A percentile compares a stretch with the other conserved stretches of the same genome.
Conservation (phyloP, 1,140 invertebrate species). For the Whitmania pigra region DNA sequence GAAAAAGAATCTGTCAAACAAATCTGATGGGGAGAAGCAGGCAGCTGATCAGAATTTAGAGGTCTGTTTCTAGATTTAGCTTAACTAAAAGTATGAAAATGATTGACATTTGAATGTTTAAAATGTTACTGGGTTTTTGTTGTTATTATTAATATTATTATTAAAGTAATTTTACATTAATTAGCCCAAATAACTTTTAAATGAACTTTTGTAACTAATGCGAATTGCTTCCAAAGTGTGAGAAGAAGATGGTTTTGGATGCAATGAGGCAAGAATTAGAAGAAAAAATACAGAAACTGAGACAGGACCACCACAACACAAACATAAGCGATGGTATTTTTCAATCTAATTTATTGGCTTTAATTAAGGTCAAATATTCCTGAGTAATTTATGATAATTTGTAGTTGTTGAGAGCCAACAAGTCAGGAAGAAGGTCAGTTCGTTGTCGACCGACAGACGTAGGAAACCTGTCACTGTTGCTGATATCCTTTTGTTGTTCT, state of each 20-base stretch:
- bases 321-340: slow-evolving; percentile 2
- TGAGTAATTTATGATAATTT: neutral
- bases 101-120: too few species aligned
- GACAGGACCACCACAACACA: slow-evolving; percentile 16
- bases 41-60: slow-evolving; percentile 15
- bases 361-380: neutral
- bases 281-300: slow-evolving; percentile 14
- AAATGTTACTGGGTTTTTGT: too few species aligned
- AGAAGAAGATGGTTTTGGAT: slow-evolving; percentile 13
- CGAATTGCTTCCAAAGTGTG: neutral
- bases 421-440: slow-evolving; percentile 7
- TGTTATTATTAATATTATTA: too few species aligned
- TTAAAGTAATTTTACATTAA: too few species aligned
- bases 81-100: neutral
- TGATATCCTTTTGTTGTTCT: slow-evolving; percentile 15
- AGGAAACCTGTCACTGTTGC: slow-evolving; percentile 10
- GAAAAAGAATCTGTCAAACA: slow-evolving; percentile 17
- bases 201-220: too few species aligned
- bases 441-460: neutral
- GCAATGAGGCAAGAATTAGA: slow-evolving; percentile 16
- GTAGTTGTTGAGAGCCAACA: slow-evolving; percentile 2
- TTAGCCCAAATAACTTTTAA: too few species aligned
- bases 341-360: neutral
- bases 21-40: slow-evolving; percentile 10
- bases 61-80: neutral